phyloP scores from a whole-genome alignment of 1,140 invertebrate species.

The Tetranychus urticae region DNA sequence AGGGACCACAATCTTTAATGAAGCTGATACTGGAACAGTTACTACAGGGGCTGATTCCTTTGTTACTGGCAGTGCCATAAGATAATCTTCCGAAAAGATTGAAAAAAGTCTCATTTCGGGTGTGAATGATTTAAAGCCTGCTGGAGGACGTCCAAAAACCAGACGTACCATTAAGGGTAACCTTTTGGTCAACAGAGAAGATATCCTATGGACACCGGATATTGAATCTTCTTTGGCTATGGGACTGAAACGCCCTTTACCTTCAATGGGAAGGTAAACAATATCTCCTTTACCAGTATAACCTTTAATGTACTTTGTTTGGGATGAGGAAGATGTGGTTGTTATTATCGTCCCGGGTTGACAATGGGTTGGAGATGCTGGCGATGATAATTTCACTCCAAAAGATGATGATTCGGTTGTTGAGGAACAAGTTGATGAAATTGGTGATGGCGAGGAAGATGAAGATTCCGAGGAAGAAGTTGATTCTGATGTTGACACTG shows the following conservation, averaged over 20 bases:
- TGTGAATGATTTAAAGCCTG: slow-evolving; percentile 40
- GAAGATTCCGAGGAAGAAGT: neutral
- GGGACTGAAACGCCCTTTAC: slow-evolving; percentile 65
- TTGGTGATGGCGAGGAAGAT: neutral
- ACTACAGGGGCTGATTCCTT: slow-evolving; percentile 26
- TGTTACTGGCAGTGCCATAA: slow-evolving; percentile 52
- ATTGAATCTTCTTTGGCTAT: slow-evolving; percentile 73
- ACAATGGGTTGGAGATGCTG: neutral
- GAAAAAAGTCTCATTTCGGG: slow-evolving; percentile 55
- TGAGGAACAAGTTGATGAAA: neutral
- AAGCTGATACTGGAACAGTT: slow-evolving; percentile 54
- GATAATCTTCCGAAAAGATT: slow-evolving; percentile 51
- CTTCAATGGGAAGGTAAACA: slow-evolving; percentile 53
- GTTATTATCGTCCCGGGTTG: neutral
- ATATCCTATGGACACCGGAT: slow-evolving; percentile 54
- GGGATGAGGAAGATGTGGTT: neutral
- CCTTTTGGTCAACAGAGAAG: slow-evolving; percentile 58
- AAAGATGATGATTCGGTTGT: neutral
- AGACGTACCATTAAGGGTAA: slow-evolving; percentile 69
- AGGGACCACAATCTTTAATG: slow-evolving; percentile 55
- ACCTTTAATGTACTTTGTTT: slow-evolving; percentile 45
- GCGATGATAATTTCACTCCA: neutral
- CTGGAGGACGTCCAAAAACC: slow-evolving; percentile 57
- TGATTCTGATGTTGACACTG: neutral
- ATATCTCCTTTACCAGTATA: slow-evolving; percentile 56